Percentiles rank a stretch among this genome's conserved stretches.
Evolutionary conservation across 2,888 invertebrate genomes (phyloP).

Genomic region (Galerucella calmariensis): DNA sequence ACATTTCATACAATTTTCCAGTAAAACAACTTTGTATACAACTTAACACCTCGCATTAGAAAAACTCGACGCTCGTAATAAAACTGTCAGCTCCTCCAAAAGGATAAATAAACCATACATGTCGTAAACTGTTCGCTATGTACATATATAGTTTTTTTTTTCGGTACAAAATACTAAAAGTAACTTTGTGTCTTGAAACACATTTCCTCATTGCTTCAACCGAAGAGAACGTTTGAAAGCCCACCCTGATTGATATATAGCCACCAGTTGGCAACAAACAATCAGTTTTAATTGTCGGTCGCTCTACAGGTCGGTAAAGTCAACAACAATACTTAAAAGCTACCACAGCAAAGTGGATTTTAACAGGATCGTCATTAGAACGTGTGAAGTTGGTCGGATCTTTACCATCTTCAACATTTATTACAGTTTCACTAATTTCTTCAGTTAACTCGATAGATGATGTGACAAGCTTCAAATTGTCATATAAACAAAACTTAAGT

Average conservation of each 20-base stretch:
- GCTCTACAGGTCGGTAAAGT: constrained; percentile 54
- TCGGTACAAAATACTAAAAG: neutral
- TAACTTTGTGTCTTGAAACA: constrained; percentile 3
- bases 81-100: constrained; percentile 7
- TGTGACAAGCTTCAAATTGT: neutral
- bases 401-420: too few species aligned
- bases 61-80: neutral
- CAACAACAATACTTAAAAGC: constrained; percentile 49
- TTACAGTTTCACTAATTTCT: too few species aligned
- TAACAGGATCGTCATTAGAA: constrained; percentile 11
- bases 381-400: neutral
- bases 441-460: neutral
- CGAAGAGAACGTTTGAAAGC: constrained; percentile 15
- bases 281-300: constrained; percentile 60
- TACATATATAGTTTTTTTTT: constrained; percentile 16
- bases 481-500: too few species aligned
- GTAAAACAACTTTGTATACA: neutral
- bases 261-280: constrained; percentile 51
- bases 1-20: neutral
- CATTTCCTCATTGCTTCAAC: constrained; percentile 21
- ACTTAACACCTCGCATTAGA: neutral
- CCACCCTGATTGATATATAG: constrained; percentile 50
- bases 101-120: constrained; percentile 7
- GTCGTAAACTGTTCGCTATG: constrained; percentile 13
- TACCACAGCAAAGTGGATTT: constrained; percentile 8